Conservation (phyloP, 2,113 vertebrate species). For the Proteles cristata region DNA sequence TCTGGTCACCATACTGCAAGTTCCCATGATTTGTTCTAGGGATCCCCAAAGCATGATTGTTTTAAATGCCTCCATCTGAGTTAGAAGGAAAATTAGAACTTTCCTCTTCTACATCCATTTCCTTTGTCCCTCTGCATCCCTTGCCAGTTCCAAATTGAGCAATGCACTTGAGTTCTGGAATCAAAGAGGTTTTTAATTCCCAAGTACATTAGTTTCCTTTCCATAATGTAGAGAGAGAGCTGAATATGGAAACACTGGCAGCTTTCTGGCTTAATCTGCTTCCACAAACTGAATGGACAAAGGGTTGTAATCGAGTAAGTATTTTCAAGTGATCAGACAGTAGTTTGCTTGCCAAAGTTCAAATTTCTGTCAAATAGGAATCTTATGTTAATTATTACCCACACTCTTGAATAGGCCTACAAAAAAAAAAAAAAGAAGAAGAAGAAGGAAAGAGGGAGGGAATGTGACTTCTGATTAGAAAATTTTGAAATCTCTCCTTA, state of each 20-base stretch:
- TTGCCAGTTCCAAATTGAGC: slow-evolving; percentile 54
- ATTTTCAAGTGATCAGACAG: not conserved
- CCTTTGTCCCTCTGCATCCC: not conserved
- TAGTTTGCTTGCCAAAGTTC: slow-evolving; percentile 14
- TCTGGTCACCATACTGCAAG: not conserved
- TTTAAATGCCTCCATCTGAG: slow-evolving; percentile 55
- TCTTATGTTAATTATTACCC: not conserved
- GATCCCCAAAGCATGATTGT: slow-evolving; percentile 37
- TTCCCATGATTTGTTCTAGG: not conserved
- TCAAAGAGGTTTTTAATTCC: slow-evolving; percentile 58
- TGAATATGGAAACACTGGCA: slow-evolving; percentile 45
- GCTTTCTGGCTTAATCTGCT: slow-evolving; percentile 19
- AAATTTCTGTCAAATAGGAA: not conserved
- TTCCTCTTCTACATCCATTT: slow-evolving; percentile 43
- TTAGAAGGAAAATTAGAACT: slow-evolving; percentile 58
- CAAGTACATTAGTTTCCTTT: slow-evolving; percentile 55
- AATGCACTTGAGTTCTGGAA: slow-evolving; percentile 53
- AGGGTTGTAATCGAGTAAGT: not conserved
- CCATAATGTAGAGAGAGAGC: slow-evolving; percentile 16
- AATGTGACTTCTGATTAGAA: not conserved
- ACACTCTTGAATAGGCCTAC: not conserved
- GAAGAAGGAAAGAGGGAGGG: not conserved
- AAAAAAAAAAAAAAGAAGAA: not conserved
- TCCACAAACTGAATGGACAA: not conserved
- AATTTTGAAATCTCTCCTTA: not conserved